Base-by-base conservation (phyloP, 1,140 invertebrate species). In the Radopholus similis region DNA sequence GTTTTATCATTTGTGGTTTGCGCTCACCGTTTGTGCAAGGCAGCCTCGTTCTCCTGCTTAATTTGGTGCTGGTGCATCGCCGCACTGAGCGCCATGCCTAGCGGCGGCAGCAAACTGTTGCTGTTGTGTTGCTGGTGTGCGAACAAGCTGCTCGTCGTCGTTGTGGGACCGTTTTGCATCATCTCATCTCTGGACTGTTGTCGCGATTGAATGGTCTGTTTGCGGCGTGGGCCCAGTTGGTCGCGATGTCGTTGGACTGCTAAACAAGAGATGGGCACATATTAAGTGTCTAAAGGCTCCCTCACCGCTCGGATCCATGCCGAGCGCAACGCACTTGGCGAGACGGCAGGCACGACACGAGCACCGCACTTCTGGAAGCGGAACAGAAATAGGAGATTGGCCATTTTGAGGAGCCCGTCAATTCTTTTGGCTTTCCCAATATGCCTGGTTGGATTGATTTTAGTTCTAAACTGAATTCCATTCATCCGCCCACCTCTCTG, bases 341-440 rank as follows among this genome's bases (percentile, higher is more conserved):
- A 71, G 49, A 9, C 68, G 68, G 35, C 68, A 70, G 2, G 67
- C 55, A 21, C 68, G 51, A 34, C 68, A 70, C 40, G 62, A 51
- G 56, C 68, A 70, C 13, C 68, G 47, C 9, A 70, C 54, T 34
- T 70, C 67, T 68, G 21, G 49, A 63, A 66, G 30, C n/a, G n/a
- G 23, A 21, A n/a, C 38, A 28, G 26, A 11, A 21, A 64, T n/a
- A n/a, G n/a, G n/a, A n/a, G n/a, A n/a, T n/a, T n/a, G n/a, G n/a
- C n/a, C n/a, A n/a, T n/a, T n/a, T n/a, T n/a, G n/a, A n/a, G n/a
- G n/a, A n/a, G n/a, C n/a, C n/a, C n/a, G n/a, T n/a, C n/a, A n/a
- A n/a, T n/a, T n/a, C n/a, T n/a, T n/a, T n/a, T n/a, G n/a, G n/a
- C n/a, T n/a, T n/a, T n/a, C n/a, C n/a, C n/a, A n/a, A n/a, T n/a